These are phyloP conservation scores for Hydra vulgaris DNA, from an alignment of 30 jellyfish, hydroid and myxozoan species.

Conservation along the genomic window DNA sequence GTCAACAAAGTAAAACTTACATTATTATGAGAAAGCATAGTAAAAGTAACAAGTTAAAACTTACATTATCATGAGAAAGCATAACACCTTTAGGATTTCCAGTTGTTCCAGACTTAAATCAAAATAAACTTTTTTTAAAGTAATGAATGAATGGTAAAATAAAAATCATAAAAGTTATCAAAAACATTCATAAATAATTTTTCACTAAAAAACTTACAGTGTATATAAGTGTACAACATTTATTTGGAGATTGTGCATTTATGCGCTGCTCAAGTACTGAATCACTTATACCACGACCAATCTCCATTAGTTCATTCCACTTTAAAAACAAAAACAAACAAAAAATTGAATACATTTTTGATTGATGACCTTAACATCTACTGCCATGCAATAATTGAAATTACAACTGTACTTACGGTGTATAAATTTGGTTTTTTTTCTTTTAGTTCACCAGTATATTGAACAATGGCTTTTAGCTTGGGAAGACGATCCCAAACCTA, in stretches of 20 bases:
- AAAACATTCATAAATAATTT: neutral
- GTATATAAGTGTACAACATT: conserved; percentile 74
- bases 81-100: conserved; percentile 98
- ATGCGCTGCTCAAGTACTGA: conserved; percentile 38
- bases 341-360: too few species aligned
- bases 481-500: conserved; percentile 93
- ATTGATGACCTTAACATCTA: too few species aligned
- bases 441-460: conserved; percentile 70
- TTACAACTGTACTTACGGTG: conserved; percentile 74
- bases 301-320: conserved; percentile 96
- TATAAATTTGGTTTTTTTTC: conserved; percentile 62
- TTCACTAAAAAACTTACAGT: conserved; percentile 38
- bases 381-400: too few species aligned
- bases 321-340: conserved; percentile 11
- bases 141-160: too few species aligned
- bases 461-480: conserved; percentile 63
- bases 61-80: conserved; percentile 91
- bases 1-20: conserved; percentile 34
- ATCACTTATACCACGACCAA: conserved; percentile 57
- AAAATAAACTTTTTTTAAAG: too few species aligned
- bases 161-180: too few species aligned
- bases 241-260: conserved; percentile 41
- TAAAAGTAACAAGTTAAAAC: neutral
- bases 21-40: conserved; percentile 81
- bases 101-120: conserved; percentile 88